Evolutionary conservation across 2,113 vertebrate genomes (phyloP).

Genomic region (Alethe diademata): DNA sequence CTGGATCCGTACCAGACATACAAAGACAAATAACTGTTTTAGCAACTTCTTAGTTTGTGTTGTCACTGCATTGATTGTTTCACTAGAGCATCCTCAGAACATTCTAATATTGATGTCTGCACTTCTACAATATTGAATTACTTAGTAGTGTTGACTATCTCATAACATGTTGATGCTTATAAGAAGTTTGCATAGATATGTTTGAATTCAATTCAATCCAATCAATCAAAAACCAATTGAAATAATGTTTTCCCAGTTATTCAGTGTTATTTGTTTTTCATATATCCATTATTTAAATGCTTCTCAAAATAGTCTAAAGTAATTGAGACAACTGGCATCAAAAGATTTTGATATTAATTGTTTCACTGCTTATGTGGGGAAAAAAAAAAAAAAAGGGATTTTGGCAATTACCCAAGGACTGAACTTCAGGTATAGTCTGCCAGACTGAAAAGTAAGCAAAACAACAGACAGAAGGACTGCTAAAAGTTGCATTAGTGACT

Average conservation of each 20-base stretch:
- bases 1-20: background rate
- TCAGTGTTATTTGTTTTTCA: background rate
- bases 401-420: background rate
- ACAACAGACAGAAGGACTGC: background rate
- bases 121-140: background rate
- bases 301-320: background rate
- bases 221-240: background rate
- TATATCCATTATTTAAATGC: background rate
- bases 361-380: background rate
- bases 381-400: background rate
- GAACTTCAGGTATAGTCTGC: background rate
- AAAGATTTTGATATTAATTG: background rate
- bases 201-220: background rate
- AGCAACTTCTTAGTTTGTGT: background rate
- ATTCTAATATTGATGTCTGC: background rate
- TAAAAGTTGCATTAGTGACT: background rate
- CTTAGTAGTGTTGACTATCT: background rate
- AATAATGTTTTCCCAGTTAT: background rate
- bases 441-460: background rate
- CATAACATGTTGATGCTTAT: background rate
- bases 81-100: background rate
- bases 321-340: background rate
- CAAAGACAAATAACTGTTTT: background rate
- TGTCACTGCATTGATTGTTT: background rate
- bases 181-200: background rate